Conservation (phyloP, 1,140 invertebrate species). For the Drosophila bocqueti region DNA sequence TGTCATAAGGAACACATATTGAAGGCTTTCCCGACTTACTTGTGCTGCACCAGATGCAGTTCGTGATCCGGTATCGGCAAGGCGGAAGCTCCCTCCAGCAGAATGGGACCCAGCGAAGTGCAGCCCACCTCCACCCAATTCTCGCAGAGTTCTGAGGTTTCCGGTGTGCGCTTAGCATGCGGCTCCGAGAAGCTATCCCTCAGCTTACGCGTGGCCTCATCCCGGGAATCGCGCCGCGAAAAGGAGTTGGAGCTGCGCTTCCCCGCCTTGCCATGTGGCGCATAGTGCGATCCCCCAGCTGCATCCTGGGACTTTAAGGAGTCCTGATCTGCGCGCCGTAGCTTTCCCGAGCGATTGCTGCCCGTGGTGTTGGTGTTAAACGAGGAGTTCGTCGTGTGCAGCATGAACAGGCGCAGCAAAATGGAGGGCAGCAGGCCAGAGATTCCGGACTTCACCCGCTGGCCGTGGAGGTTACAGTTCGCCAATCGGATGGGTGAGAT, state of each 20-base stretch:
- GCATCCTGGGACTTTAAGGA: conserved; percentile 76
- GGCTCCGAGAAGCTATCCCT: conserved; percentile 73
- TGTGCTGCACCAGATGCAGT: conserved; percentile 91
- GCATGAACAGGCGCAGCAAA: conserved; percentile 90
- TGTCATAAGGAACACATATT: background rate
- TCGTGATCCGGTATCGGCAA: conserved; percentile 90
- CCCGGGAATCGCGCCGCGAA: conserved; percentile 75
- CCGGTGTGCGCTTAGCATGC: conserved; percentile 66
- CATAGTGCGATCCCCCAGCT: conserved; percentile 41
- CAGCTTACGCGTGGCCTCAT: conserved; percentile 67
- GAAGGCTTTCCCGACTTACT: conserved; percentile 80
- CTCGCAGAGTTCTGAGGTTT: conserved; percentile 85
- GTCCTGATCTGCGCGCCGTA: conserved; percentile 75
- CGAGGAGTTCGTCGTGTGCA: conserved; percentile 84
- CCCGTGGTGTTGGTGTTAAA: conserved; percentile 87
- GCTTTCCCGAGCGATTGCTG: conserved; percentile 78
- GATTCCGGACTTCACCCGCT: conserved; percentile 94
- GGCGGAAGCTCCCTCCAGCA: conserved; percentile 96
- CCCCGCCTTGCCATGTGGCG: conserved; percentile 35
- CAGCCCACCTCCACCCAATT: conserved; percentile 97
- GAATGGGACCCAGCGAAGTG: conserved; percentile 94
- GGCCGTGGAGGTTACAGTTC: conserved; percentile 97
- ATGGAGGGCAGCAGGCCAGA: conserved; percentile 94
- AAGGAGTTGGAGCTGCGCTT: conserved; percentile 83
- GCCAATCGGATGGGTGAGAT: conserved; percentile 94